Base-by-base conservation (phyloP, 2,888 invertebrate genomes). In the Dolichopus griseipennis region DNA sequence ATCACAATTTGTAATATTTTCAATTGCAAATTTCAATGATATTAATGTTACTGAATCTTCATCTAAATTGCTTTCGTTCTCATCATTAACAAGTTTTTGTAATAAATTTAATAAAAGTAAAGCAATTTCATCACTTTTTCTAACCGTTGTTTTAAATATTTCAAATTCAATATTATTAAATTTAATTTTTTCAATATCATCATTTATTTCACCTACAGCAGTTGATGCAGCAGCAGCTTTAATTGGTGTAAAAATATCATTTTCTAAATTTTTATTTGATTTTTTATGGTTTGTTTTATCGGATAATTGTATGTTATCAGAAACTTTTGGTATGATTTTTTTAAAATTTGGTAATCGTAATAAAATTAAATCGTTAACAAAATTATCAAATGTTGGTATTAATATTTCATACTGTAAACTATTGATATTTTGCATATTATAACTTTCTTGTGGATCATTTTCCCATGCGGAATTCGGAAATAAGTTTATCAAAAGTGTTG, bases 401-500 rank as follows among this genome's bases (percentile, higher is more conserved):
- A 22, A 62, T 33, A n/a, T 20, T 63, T 41, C 33, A 64, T 20
- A 34, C 37, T n/a, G 41, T 22, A 62, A 61, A 9, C 65, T 41
- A 20, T 68, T 61, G 27, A 27, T 27, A 7, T 65, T 22, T 21
- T 68, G 43, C 12, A 66, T 64, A 64, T 67, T 21, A 61, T 63
- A 67, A 10, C 67, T 15, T 21, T 61, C 67, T n/a, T 69, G 70
- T 63, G 75, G 72, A 4, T 70, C 68, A 21, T 75, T 70, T 65
- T 77, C 75, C 82, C 82, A 82, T 34, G 75, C 75, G 70, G 78
- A 78, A 69, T 78, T 79, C 61, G 82, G 82, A 71, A 82, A 82
- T 63, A 81, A 72, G 72, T 80, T 81, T 21, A 80, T 77, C 71
- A 81, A 78, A 63, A 82, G 70, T 63, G 71, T 77, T 76, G 69